Percentiles rank a stretch among this genome's conserved stretches.
These are phyloP conservation scores for Cephus sareptanus DNA, from an alignment of 2,888 invertebrate species.

Conservation along the genomic window DNA sequence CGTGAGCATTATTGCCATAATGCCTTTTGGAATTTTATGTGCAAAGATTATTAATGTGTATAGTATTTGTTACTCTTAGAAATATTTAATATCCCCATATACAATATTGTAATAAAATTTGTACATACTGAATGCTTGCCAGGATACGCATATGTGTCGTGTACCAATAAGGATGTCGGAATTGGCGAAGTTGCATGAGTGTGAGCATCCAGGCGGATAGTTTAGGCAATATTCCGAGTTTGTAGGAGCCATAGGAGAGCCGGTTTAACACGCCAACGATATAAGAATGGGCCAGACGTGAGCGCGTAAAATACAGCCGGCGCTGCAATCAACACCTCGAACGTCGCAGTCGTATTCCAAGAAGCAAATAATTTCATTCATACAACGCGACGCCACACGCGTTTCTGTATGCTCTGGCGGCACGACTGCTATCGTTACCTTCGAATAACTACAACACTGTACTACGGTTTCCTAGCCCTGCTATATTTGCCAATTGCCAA, in stretches of 20 bases:
- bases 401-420: conserved; percentile 51
- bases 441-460: conserved; percentile 49
- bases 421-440: conserved; percentile 59
- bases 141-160: neutral
- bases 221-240: conserved; percentile 53
- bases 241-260: conserved; percentile 53
- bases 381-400: conserved; percentile 55
- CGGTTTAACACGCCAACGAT: conserved; percentile 60
- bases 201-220: neutral
- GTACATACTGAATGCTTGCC: neutral
- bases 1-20: neutral
- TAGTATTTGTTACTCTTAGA: neutral
- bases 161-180: neutral
- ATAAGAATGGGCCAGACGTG: conserved; percentile 49
- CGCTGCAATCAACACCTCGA: conserved; percentile 61
- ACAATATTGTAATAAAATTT: conserved; percentile 1
- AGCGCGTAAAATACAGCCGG: conserved; percentile 63
- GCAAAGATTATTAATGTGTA: neutral
- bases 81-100: neutral
- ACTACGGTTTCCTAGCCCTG: neutral
- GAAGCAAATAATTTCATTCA: conserved; percentile 65
- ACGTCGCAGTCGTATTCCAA: conserved; percentile 49
- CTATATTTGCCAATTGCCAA: conserved; percentile 1
- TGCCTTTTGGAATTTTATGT: neutral
- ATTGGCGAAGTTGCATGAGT: neutral